Evolutionary conservation across 2,113 vertebrate species (phyloP).

Genomic region (Corvus moneduloides): DNA sequence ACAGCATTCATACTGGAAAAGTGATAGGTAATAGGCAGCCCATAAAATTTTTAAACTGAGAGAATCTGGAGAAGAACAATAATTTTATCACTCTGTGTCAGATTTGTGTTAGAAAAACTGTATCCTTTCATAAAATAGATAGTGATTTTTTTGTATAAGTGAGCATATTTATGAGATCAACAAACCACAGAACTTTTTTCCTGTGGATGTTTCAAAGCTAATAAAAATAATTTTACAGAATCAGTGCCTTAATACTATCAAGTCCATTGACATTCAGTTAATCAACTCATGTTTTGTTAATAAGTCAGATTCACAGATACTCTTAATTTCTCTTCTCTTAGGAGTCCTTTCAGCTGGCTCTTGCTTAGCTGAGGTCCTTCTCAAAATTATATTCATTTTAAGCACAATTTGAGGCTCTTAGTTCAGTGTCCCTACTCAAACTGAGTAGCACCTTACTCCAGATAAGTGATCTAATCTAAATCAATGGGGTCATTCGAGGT

Average conservation of each 20-base stretch:
- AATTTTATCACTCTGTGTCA: not conserved
- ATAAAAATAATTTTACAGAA: not conserved
- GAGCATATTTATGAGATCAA: not conserved
- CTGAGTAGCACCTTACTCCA: not conserved
- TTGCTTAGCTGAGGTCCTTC: not conserved
- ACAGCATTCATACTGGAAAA: not conserved
- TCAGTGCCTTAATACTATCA: not conserved
- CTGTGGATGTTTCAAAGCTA: not conserved
- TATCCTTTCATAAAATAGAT: not conserved
- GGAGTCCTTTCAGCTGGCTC: not conserved
- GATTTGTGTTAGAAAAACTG: not conserved
- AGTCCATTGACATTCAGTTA: not conserved
- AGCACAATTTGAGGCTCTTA: not conserved
- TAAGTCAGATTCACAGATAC: not conserved
- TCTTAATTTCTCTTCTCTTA: not conserved
- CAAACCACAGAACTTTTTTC: not conserved
- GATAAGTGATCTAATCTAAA: constrained; percentile 23
- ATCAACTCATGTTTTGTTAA: not conserved
- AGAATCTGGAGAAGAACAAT: not conserved
- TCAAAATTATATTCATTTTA: constrained; percentile 4
- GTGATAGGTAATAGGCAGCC: not conserved
- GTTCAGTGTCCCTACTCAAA: not conserved
- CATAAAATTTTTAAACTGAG: not conserved
- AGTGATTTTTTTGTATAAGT: not conserved
- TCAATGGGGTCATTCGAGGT: not conserved